Base-by-base conservation (phyloP, 1,140 invertebrate genomes). In the Cydia splendana region DNA sequence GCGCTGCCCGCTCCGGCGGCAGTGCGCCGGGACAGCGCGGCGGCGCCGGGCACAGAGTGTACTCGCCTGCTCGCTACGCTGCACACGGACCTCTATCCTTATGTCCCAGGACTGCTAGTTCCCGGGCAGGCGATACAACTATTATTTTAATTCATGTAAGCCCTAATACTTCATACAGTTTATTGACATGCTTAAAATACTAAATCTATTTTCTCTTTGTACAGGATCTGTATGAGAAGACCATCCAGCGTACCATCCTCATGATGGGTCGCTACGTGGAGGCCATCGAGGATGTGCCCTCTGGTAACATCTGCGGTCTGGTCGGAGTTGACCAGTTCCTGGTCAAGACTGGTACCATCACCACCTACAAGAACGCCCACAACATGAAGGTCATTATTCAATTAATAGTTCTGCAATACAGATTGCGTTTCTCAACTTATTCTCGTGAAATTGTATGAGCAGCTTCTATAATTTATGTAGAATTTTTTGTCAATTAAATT, bases 191-290 rank as follows among this genome's bases (percentile, higher is more conserved):
- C 12, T 28, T 53, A 5, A 12, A 28, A 7, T 57, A 18, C 6
- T 12, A 13, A 65, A n/a, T 53, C 24, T 34, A 34, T 1, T 71
- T 15, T 76, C n/a, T 48, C 13, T 75, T 57, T 69, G 7, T 24
- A 12, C 42, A 93, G 90, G 99, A 99, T 96, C 94, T 99, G 82
- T 99, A 98, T 87, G 98, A 99, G 91, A 99, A 99, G 94, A 97
- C 97, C 85, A 99, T 99, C 93, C 99, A 99, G 94, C 96, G 98
- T 95, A 99, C 99, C 42, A 99, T 99, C 91, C 95, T 99, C 79
- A 99, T 99, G 99, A 99, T 99, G 99, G 99, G 99, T 83, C 97
- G 99, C 95, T 99, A 99, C 87, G 98, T 98, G 73, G 99, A 99
- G 94, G 98, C 99, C 79, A 99, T 99, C 93, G 99, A 99, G 94